These are phyloP conservation scores for Epizoanthus scotinus DNA, from an alignment of 92 coral and sea anemone genomes.

Conservation along the genomic window DNA sequence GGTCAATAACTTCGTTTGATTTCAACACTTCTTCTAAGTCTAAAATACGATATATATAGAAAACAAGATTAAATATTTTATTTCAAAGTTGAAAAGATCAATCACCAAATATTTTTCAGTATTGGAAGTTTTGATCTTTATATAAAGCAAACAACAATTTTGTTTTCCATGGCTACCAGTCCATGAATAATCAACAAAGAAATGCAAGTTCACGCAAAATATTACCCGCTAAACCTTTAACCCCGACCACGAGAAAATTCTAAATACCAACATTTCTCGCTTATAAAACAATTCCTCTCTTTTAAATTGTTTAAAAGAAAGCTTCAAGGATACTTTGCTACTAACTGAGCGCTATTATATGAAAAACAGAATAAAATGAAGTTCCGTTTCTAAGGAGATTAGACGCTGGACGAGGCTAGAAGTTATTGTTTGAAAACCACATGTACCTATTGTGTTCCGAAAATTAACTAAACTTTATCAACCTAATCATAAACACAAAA, in stretches of 20 bases:
- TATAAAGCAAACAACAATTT: not conserved
- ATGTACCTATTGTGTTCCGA: constrained; percentile 26
- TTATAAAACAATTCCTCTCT: too few relatives aligned
- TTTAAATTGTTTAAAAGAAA: too few relatives aligned
- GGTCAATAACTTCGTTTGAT: too few relatives aligned
- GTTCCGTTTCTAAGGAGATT: constrained; percentile 39
- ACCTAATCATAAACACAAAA: constrained; percentile 8
- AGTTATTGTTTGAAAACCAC: constrained; percentile 34
- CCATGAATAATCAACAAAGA: constrained; percentile 5
- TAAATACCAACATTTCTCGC: too few relatives aligned
- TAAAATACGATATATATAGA: too few relatives aligned
- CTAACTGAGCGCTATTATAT: too few relatives aligned
- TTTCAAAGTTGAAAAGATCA: too few relatives aligned
- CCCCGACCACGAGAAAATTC: not conserved
- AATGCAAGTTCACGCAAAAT: not conserved
- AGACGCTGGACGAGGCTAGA: constrained; percentile 7
- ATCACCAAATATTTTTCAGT: too few relatives aligned
- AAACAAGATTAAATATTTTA: too few relatives aligned
- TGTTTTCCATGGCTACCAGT: constrained; percentile 9
- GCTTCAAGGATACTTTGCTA: too few relatives aligned
- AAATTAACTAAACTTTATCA: not conserved
- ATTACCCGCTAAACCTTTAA: not conserved
- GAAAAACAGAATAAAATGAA: not conserved
- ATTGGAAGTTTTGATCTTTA: too few relatives aligned
- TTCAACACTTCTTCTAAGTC: too few relatives aligned